Evolutionary conservation across 1,140 invertebrate genomes (phyloP).

Genomic region (Apocrypta bakeri): DNA sequence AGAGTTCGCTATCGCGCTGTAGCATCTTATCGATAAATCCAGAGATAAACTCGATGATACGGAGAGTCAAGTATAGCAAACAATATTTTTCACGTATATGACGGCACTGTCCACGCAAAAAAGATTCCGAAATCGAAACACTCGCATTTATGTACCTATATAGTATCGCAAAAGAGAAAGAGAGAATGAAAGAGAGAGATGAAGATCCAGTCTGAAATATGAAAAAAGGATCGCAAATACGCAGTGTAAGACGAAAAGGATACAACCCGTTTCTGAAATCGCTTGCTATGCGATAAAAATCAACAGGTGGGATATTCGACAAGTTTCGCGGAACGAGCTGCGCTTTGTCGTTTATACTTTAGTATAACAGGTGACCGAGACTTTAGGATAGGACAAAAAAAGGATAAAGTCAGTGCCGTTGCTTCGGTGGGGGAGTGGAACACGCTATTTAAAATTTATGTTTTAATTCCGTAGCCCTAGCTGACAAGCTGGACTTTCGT

Average conservation of each 20-base stretch:
- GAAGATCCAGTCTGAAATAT: not conserved
- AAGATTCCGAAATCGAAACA: not conserved
- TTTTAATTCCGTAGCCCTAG: not conserved
- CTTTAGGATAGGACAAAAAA: not conserved
- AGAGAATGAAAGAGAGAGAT: not conserved
- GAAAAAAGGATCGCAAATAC: not conserved
- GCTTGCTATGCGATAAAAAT: constrained; percentile 45
- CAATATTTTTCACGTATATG: not conserved
- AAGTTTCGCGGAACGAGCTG: constrained; percentile 18
- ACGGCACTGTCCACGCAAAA: no score
- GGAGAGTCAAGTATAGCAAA: not conserved
- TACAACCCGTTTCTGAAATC: constrained; percentile 44
- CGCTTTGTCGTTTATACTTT: not conserved
- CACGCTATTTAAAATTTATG: not conserved
- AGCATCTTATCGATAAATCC: not conserved
- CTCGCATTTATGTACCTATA: no score
- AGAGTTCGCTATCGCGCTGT: not conserved
- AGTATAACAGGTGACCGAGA: not conserved
- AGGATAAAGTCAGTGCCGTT: no score
- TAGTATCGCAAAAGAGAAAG: no score
- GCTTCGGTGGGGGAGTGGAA: not conserved
- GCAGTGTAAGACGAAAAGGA: not conserved
- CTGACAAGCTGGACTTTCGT: no score
- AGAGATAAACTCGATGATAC: constrained; percentile 11
- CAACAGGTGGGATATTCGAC: constrained; percentile 47